A percentile compares a stretch with the other conserved stretches of the same genome.
Conservation (phyloP, 2,113 vertebrate species). For the Balaeniceps rex region DNA sequence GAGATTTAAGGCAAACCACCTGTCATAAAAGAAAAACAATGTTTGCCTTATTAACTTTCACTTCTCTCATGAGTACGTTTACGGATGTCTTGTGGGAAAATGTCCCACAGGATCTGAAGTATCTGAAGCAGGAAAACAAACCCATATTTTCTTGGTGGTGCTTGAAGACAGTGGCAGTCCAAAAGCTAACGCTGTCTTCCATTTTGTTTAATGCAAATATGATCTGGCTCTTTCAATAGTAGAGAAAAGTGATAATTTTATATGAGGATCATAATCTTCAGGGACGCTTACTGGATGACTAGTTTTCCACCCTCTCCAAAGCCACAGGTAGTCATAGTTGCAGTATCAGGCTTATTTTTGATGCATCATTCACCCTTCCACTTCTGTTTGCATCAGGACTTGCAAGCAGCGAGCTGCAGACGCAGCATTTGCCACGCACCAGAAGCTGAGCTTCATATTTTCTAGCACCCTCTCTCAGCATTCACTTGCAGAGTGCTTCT, state of each 20-base stretch:
- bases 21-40: neutral
- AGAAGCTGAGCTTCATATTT: neutral
- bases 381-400: neutral
- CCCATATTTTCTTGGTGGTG: neutral
- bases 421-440: fast-evolving
- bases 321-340: neutral
- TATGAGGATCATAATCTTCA: neutral
- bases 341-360: neutral
- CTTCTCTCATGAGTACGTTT: neutral
- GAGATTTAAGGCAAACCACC: neutral
- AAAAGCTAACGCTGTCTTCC: neutral
- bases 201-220: neutral
- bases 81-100: neutral
- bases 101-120: neutral
- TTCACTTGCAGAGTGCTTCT: neutral
- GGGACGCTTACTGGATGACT: neutral
- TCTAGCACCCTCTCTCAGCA: neutral
- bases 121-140: neutral
- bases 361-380: neutral
- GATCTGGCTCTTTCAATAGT: neutral
- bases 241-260: neutral
- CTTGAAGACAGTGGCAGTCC: neutral
- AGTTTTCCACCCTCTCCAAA: neutral
- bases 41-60: neutral
- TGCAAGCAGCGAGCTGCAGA: neutral